Conservation (phyloP, 2,797 vertebrate species). For the Fratercula arctica region DNA sequence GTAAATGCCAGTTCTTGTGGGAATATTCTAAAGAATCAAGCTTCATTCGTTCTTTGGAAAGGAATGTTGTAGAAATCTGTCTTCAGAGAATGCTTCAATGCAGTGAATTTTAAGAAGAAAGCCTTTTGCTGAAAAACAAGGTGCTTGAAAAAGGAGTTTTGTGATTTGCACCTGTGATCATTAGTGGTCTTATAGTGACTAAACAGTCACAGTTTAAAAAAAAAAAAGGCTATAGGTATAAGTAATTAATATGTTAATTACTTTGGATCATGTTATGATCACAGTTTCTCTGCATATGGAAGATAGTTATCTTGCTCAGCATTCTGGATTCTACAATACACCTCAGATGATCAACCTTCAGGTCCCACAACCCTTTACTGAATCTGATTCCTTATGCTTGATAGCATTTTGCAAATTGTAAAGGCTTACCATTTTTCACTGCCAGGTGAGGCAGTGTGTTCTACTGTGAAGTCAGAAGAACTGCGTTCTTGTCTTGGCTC, state of each 20-base stretch:
- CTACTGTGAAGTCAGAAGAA: neutral
- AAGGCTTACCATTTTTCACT: neutral
- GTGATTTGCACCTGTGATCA: neutral
- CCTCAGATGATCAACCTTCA: neutral
- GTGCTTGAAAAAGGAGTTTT: neutral
- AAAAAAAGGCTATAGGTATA: neutral
- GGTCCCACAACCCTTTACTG: neutral
- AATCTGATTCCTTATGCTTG: neutral
- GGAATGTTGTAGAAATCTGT: neutral
- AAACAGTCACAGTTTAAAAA: neutral
- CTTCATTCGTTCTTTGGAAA: neutral
- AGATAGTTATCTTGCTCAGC: neutral
- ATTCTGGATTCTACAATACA: neutral
- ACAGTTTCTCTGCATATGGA: neutral
- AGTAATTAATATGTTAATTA: neutral
- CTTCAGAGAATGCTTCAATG: neutral
- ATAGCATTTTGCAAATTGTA: neutral
- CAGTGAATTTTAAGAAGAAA: neutral
- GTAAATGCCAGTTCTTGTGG: neutral
- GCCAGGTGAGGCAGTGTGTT: neutral
- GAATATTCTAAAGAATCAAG: neutral
- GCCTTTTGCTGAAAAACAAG: neutral
- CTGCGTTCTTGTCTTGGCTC: neutral
- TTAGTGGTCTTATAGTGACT: neutral
- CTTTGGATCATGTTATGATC: neutral